A percentile compares a stretch with the other conserved stretches of the same genome.
These are phyloP conservation scores for Anoplopoma fimbria DNA, from an alignment of 2,113 vertebrate genomes.

Conservation along the genomic window DNA sequence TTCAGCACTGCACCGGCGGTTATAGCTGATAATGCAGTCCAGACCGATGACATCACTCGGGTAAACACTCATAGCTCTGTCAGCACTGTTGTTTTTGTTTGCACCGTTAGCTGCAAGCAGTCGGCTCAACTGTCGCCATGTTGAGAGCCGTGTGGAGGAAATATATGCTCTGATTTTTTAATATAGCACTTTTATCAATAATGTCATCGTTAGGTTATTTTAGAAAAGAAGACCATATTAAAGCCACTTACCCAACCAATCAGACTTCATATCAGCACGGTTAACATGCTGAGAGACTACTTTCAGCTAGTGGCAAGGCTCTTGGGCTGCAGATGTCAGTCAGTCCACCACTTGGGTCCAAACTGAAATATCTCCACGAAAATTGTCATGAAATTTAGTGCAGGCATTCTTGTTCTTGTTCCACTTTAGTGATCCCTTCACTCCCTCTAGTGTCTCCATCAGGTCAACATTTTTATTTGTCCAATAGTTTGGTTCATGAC, in stretches of 20 bases:
- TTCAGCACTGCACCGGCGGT: no score
- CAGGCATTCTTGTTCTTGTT: background rate
- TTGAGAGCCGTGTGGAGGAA: no score
- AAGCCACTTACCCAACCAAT: background rate
- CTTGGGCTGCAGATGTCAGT: background rate
- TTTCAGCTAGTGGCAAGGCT: background rate
- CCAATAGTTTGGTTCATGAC: background rate
- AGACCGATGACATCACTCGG: no score
- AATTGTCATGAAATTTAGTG: background rate
- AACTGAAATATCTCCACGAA: no score
- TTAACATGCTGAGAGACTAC: background rate
- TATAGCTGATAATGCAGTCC: no score
- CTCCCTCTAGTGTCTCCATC: background rate
- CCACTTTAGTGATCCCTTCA: background rate
- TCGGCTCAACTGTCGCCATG: background rate
- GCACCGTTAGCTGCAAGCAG: background rate
- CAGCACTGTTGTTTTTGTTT: no score
- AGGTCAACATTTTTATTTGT: background rate
- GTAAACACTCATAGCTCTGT: no score
- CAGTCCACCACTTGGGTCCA: background rate
- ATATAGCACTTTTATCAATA: background rate
- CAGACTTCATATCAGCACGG: background rate
- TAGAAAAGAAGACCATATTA: background rate
- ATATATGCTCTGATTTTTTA: background rate
- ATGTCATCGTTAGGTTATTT: background rate